Percentiles rank a stretch among this genome's conserved stretches.
phyloP scores from a whole-genome alignment of 2,797 vertebrate species.

The Pseudomugil gertrudae region DNA sequence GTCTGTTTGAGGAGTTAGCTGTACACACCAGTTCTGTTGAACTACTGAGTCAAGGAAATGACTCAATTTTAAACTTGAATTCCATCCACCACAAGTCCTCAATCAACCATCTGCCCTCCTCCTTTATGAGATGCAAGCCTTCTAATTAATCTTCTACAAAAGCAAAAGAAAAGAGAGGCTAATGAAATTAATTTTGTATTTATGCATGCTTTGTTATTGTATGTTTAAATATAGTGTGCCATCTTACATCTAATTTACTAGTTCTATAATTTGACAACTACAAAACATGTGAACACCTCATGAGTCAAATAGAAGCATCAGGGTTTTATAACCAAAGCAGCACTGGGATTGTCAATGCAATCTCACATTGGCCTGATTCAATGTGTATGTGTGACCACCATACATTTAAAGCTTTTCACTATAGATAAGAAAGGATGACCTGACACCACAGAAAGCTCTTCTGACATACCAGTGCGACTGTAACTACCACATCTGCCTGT shows the following conservation, averaged over 20 bases:
- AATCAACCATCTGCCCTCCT: too few species aligned
- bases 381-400: conserved; percentile 10
- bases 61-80: conserved; percentile 46
- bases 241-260: not conserved
- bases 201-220: too few species aligned
- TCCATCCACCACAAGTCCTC: too few species aligned
- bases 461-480: conserved; percentile 39
- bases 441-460: conserved; percentile 55
- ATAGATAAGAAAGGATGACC: conserved; percentile 48
- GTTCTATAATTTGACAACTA: not conserved
- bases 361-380: conserved; percentile 7
- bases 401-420: conserved; percentile 25
- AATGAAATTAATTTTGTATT: too few species aligned
- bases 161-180: too few species aligned
- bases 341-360: conserved; percentile 5
- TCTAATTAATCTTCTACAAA: too few species aligned
- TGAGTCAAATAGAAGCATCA: conserved; percentile 7
- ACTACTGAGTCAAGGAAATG: conserved; percentile 54
- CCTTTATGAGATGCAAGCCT: too few species aligned
- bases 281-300: not conserved
- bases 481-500: conserved; percentile 44
- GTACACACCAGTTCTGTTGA: conserved; percentile 23
- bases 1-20: conserved; percentile 54
- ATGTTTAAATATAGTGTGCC: not conserved
- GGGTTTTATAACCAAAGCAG: not conserved